These are phyloP conservation scores for Macroramphosus scolopax DNA, from an alignment of 2,797 vertebrate genomes.

Conservation along the genomic window DNA sequence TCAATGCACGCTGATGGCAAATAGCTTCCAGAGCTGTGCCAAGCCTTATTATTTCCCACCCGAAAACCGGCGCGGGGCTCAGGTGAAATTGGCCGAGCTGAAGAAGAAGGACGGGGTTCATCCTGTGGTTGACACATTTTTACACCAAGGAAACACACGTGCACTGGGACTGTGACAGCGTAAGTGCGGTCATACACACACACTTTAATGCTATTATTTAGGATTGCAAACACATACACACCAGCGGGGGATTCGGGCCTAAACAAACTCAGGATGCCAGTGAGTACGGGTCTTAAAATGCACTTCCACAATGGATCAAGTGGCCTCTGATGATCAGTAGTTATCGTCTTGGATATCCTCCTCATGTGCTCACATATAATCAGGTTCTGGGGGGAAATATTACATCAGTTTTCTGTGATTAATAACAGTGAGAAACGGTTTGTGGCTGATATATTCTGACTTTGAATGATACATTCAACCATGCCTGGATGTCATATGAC, in stretches of 20 bases:
- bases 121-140: conserved; percentile 41
- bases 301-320: conserved; percentile 58
- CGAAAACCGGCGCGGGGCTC: conserved; percentile 65
- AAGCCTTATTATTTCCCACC: conserved; percentile 69
- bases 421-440: conserved; percentile 10
- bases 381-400: conserved; percentile 29
- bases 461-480: conserved; percentile 16
- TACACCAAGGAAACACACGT: conserved; percentile 25
- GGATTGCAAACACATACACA: conserved; percentile 21
- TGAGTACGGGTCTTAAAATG: conserved; percentile 52
- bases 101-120: conserved; percentile 49
- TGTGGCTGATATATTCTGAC: conserved; percentile 4
- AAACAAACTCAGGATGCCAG: conserved; percentile 69
- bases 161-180: conserved; percentile 40
- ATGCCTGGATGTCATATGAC: conserved; percentile 22
- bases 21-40: conserved; percentile 81
- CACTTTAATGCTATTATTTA: conserved; percentile 40
- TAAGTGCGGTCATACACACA: conserved; percentile 38
- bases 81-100: conserved; percentile 68
- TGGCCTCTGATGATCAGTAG: conserved; percentile 56
- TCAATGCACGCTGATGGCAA: conserved; percentile 73
- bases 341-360: conserved; percentile 55
- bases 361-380: conserved; percentile 51
- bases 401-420: conserved; percentile 36
- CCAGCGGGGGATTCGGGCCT: conserved; percentile 53